These are phyloP conservation scores for Acleris cristana DNA, from an alignment of 2,888 invertebrate species.

Conservation along the genomic window DNA sequence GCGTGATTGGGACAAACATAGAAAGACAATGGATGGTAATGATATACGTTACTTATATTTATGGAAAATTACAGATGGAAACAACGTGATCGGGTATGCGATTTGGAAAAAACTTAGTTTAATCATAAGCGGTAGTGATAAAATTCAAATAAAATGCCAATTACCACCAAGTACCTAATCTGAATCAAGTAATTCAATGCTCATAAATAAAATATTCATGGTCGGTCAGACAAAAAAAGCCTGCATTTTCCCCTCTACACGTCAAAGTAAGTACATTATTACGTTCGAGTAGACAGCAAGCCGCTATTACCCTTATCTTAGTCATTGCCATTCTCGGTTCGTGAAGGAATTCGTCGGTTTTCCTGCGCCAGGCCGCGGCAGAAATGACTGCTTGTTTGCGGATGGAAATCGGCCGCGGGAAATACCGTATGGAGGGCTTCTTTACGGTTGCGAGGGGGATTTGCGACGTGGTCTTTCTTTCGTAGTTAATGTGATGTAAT, in stretches of 20 bases:
- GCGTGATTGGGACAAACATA: too few relatives aligned
- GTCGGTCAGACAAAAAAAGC: slow-evolving; percentile 1
- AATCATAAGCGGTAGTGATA: too few relatives aligned
- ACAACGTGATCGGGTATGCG: too few relatives aligned
- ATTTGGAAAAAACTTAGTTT: too few relatives aligned
- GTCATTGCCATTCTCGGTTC: slow-evolving; percentile 52
- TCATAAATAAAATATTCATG: slow-evolving; percentile 8
- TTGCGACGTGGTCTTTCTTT: slow-evolving; percentile 21
- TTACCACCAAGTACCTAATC: too few relatives aligned
- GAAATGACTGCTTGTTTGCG: slow-evolving; percentile 54
- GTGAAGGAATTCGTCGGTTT: slow-evolving; percentile 60
- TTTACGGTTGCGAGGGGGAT: slow-evolving; percentile 30
- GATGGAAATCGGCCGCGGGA: slow-evolving; percentile 33
- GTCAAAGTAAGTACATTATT: slow-evolving; percentile 35
- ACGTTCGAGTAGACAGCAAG: slow-evolving; percentile 45
- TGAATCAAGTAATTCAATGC: neutral
- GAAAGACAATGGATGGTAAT: too few relatives aligned
- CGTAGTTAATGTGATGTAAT: slow-evolving; percentile 26
- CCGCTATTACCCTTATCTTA: slow-evolving; percentile 57
- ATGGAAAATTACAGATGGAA: too few relatives aligned
- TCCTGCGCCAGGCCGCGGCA: slow-evolving; percentile 43
- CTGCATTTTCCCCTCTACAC: slow-evolving; percentile 7
- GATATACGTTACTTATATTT: too few relatives aligned
- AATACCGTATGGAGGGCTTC: slow-evolving; percentile 33
- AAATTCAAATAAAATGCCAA: too few relatives aligned